Conservation (phyloP, 2,113 vertebrate species). For the Pelodiscus sinensis region DNA sequence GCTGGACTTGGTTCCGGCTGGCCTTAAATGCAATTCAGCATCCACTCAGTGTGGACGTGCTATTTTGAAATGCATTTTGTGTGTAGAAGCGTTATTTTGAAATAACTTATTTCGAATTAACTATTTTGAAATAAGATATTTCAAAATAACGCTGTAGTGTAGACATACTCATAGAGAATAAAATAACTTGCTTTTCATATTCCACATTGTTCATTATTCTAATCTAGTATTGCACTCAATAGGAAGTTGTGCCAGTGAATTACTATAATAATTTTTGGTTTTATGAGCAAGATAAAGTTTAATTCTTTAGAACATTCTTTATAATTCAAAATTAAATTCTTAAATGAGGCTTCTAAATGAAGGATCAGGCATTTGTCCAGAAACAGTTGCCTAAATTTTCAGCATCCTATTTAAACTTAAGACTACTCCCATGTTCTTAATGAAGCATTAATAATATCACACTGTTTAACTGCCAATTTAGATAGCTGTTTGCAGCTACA, state of each 20-base stretch:
- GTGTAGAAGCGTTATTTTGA: too few species aligned
- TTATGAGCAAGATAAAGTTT: constrained; percentile 8
- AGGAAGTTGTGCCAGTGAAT: not conserved
- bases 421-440: constrained; percentile 19
- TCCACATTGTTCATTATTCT: not conserved
- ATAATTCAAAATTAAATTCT: constrained; percentile 47
- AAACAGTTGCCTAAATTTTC: constrained; percentile 18
- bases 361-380: constrained; percentile 27
- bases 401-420: not conserved
- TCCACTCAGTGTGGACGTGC: too few species aligned
- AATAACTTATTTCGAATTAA: too few species aligned
- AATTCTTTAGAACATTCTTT: not conserved
- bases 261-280: not conserved
- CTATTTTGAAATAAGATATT: too few species aligned
- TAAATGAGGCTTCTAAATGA: not conserved
- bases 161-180: not conserved
- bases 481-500: constrained; percentile 5
- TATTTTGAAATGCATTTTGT: too few species aligned
- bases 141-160: too few species aligned
- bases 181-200: not conserved
- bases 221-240: not conserved
- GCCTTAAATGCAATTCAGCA: too few species aligned
- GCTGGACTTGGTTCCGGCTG: too few species aligned
- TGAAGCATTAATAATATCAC: constrained; percentile 40
- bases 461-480: constrained; percentile 9